These are phyloP conservation scores for Adela reaumurella DNA, from an alignment of 2,888 invertebrate species.

Conservation along the genomic window DNA sequence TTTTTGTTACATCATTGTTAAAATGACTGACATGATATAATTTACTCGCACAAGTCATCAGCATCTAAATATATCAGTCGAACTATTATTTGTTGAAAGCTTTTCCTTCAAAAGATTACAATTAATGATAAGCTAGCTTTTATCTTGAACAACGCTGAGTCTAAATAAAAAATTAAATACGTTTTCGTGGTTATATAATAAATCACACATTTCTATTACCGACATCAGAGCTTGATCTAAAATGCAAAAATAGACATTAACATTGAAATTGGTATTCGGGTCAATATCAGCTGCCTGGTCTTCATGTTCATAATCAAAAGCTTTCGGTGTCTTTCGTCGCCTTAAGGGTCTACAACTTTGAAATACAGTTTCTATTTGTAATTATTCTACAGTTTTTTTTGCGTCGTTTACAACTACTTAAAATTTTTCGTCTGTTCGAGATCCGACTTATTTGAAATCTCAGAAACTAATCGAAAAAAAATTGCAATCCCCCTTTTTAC, in stretches of 20 bases:
- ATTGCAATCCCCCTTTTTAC: too few species aligned
- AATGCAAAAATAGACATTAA: slow-evolving; percentile 7
- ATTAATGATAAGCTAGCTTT: slow-evolving; percentile 11
- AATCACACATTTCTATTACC: slow-evolving; percentile 12
- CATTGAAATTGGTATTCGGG: too few species aligned
- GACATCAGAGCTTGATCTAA: slow-evolving; percentile 11
- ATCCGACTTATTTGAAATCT: too few species aligned
- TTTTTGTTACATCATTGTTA: slow-evolving; percentile 9
- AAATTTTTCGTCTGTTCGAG: too few species aligned
- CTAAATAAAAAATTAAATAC: slow-evolving; percentile 10
- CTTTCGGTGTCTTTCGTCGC: too few species aligned
- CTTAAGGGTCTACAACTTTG: too few species aligned
- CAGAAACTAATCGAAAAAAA: too few species aligned
- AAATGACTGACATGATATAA: slow-evolving; percentile 7
- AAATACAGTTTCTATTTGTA: too few species aligned
- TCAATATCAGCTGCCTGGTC: too few species aligned
- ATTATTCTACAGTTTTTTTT: too few species aligned
- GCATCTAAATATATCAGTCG: slow-evolving; percentile 7
- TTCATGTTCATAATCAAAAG: too few species aligned
- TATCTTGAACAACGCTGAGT: slow-evolving; percentile 11
- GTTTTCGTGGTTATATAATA: slow-evolving; percentile 13
- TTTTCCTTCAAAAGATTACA: slow-evolving; percentile 5
- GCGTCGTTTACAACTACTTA: too few species aligned
- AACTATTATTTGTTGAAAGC: slow-evolving; percentile 11
- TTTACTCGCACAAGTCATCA: slow-evolving; percentile 7